Base-by-base conservation (phyloP, 2,113 vertebrate genomes). In the Electrona antarctica region DNA sequence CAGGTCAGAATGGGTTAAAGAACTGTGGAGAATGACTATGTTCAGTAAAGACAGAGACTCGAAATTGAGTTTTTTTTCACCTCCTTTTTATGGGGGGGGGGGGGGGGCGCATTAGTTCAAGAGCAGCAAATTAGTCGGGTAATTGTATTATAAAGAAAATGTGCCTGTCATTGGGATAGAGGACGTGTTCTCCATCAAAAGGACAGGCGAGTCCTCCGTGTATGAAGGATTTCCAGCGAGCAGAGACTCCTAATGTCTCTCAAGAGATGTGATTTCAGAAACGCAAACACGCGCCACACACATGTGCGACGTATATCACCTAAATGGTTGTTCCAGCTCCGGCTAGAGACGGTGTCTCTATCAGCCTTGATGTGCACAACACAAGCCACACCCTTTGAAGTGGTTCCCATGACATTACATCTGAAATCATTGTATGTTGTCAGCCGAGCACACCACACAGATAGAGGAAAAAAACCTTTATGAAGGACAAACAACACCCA, bases 101-200 rank as follows among this genome's bases (percentile, higher is more conserved):
- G 48, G 11, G 45, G 21, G 52, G 29, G 0, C 8, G 50, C 14
- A 7, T 54, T 15, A 21, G 72, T 62, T 68, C 33, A 57, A 59
- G 33, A 58, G 63, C 61, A 52, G 54, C 14, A 76, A 69, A 76
- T 69, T 51, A 74, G 15, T 63, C 0, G n/a, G 33, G 33, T 56
- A 64, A 79, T 79, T 74, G 56, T 50, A 73, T 79, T 64, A 59
- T 64, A 68, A 46, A 66, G 51, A 52, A 41, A 48, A 47, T 64
- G 14, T 1, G 13, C 7, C 67, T 67, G 67, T 46, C 58, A 72
- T 76, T 48, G 55, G 47, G 49, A 7, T 67, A 62, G 61, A 67
- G 69, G 68, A 55, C 69, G 47, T 58, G 54, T 50, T 67, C 61
- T 61, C 50, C 57, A 74, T 83, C 74, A 77, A 74, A 71, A 66